phyloP scores from a whole-genome alignment of 1,140 invertebrate genomes.

The Ganaspis sp. region DNA sequence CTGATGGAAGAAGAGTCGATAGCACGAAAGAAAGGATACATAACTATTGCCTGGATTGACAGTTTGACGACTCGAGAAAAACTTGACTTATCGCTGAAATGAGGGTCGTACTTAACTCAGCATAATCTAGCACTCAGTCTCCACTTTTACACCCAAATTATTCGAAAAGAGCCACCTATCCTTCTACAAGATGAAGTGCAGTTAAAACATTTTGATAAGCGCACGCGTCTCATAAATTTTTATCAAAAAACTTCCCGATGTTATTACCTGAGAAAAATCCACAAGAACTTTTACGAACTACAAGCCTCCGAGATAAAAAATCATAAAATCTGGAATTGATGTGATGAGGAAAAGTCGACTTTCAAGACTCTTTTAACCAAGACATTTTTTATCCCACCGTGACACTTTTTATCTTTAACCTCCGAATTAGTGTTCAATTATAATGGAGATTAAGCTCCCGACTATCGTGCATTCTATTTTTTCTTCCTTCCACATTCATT shows the following conservation, averaged over 20 bases:
- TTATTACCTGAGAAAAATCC: slow-evolving; percentile 34
- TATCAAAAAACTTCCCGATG: slow-evolving; percentile 45
- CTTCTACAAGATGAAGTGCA: slow-evolving; percentile 33
- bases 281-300: no score
- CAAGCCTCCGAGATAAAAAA: no score
- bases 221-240: slow-evolving; percentile 45
- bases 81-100: slow-evolving; percentile 56
- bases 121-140: slow-evolving; percentile 55
- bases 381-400: no score
- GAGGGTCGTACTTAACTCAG: slow-evolving; percentile 51
- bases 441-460: no score
- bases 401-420: no score
- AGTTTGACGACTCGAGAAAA: slow-evolving; percentile 54
- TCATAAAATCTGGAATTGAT: no score
- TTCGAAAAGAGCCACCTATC: slow-evolving; percentile 8
- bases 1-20: slow-evolving; percentile 35
- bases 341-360: no score
- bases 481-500: no score
- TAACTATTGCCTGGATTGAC: slow-evolving; percentile 47
- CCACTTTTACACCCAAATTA: slow-evolving; percentile 47
- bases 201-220: slow-evolving; percentile 35
- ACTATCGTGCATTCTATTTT: no score
- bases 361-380: no score
- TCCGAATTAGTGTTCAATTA: no score
- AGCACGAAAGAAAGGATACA: slow-evolving; percentile 44